Conservation (phyloP, 2,113 vertebrate species). For the Setophaga coronata region DNA sequence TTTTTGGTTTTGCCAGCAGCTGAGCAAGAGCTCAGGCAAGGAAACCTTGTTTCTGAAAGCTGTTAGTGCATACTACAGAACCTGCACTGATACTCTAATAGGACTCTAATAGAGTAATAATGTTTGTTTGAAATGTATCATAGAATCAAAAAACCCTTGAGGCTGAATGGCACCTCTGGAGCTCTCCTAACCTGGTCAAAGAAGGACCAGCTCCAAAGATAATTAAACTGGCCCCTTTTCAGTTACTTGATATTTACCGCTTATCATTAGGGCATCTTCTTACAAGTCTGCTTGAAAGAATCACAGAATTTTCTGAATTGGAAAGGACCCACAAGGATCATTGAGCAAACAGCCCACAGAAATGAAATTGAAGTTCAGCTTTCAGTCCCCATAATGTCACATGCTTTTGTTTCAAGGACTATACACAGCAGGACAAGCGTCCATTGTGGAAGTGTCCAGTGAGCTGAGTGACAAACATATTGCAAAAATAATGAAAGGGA, state of each 20-base stretch:
- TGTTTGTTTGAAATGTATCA: not conserved
- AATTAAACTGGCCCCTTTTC: not conserved
- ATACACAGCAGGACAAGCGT: fast-evolving
- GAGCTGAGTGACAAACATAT: not conserved
- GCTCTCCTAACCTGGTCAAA: not conserved
- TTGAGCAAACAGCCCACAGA: not conserved
- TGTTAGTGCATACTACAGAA: not conserved
- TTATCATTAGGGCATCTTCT: not conserved
- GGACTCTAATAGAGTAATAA: fast-evolving
- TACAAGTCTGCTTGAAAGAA: not conserved
- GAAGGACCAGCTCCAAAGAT: not conserved
- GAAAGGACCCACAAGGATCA: not conserved
- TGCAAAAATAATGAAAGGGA: not conserved
- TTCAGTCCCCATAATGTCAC: not conserved
- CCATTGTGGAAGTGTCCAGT: not conserved
- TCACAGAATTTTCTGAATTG: not conserved
- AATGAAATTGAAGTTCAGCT: not conserved
- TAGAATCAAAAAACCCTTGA: not conserved
- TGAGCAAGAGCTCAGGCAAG: not conserved
- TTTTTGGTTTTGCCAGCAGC: not conserved
- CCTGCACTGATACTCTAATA: not conserved
- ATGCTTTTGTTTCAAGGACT: not conserved
- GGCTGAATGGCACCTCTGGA: not conserved
- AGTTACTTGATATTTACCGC: not conserved
- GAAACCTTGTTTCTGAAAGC: not conserved